Evolutionary conservation across 2,797 vertebrate species (phyloP).

Genomic region (Melanotaenia trifasciata): DNA sequence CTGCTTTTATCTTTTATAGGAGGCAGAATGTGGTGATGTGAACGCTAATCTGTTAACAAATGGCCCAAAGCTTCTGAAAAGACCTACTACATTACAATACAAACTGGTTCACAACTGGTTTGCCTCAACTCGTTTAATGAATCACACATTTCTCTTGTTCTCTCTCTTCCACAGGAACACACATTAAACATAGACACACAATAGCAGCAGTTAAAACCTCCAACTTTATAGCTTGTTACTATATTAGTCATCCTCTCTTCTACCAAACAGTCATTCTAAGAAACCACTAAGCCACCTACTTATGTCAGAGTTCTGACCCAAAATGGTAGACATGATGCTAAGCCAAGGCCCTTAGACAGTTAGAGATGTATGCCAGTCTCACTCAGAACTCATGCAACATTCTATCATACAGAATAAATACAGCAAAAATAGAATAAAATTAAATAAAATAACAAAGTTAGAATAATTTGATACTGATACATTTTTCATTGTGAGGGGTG

Average conservation of each 20-base stretch:
- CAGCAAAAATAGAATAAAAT: too few relatives aligned
- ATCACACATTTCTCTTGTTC: background rate
- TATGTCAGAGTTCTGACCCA: slow-evolving; percentile 54
- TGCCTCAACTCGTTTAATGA: background rate
- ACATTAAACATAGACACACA: background rate
- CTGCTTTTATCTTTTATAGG: slow-evolving; percentile 15
- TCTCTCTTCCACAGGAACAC: slow-evolving; percentile 10
- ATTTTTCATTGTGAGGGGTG: slow-evolving; percentile 8
- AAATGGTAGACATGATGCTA: slow-evolving; percentile 50
- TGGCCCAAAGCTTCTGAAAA: slow-evolving; percentile 10
- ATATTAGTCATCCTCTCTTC: slow-evolving; percentile 48
- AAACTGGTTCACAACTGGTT: slow-evolving; percentile 15
- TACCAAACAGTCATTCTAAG: slow-evolving; percentile 39
- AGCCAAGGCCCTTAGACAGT: slow-evolving; percentile 42
- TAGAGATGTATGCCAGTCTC: slow-evolving; percentile 20
- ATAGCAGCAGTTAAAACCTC: slow-evolving; percentile 20
- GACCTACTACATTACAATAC: slow-evolving; percentile 11
- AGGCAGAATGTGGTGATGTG: slow-evolving; percentile 20
- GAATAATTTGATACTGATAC: slow-evolving; percentile 7
- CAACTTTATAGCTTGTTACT: slow-evolving; percentile 27
- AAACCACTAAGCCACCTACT: slow-evolving; percentile 42
- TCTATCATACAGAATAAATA: background rate
- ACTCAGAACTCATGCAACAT: slow-evolving; percentile 13
- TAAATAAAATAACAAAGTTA: background rate
- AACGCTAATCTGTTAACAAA: slow-evolving; percentile 23